Evolutionary conservation across 1,140 invertebrate genomes (phyloP).

Genomic region (Apis cerana): DNA sequence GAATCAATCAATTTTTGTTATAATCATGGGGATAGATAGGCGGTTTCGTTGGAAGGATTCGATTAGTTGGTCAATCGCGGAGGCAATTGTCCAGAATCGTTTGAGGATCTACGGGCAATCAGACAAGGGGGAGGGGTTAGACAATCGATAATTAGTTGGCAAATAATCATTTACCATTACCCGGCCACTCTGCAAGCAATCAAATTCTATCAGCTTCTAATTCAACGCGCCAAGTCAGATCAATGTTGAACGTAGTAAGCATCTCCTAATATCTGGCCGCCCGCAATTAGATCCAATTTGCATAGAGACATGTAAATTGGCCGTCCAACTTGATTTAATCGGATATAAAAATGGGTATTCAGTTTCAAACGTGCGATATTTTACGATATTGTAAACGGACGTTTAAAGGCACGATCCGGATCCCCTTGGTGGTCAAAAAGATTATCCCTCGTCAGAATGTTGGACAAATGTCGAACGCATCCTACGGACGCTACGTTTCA

Average conservation of each 20-base stretch:
- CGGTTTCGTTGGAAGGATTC: not conserved
- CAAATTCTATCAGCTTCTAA: not conserved
- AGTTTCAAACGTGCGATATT: too few species aligned
- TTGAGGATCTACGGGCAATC: not conserved
- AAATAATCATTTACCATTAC: conserved; percentile 18
- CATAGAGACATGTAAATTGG: not conserved
- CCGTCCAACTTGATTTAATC: too few species aligned
- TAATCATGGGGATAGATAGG: too few species aligned
- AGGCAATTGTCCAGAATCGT: not conserved
- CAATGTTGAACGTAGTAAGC: not conserved
- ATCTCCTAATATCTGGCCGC: not conserved
- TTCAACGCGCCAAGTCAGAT: conserved; percentile 13
- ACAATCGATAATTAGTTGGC: conserved; percentile 2
- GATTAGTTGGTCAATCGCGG: not conserved
- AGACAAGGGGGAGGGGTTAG: not conserved
- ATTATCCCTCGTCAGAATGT: not conserved
- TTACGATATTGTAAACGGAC: too few species aligned
- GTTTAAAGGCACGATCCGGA: too few species aligned
- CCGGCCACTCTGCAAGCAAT: conserved; percentile 14
- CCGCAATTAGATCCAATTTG: not conserved
- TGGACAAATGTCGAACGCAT: not conserved
- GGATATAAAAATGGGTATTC: too few species aligned
- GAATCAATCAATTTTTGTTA: too few species aligned
- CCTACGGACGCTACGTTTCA: not conserved
- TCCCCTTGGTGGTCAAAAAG: not conserved